These are phyloP conservation scores for Ficedula albicollis DNA, from an alignment of 2,797 vertebrate species.

Conservation along the genomic window DNA sequence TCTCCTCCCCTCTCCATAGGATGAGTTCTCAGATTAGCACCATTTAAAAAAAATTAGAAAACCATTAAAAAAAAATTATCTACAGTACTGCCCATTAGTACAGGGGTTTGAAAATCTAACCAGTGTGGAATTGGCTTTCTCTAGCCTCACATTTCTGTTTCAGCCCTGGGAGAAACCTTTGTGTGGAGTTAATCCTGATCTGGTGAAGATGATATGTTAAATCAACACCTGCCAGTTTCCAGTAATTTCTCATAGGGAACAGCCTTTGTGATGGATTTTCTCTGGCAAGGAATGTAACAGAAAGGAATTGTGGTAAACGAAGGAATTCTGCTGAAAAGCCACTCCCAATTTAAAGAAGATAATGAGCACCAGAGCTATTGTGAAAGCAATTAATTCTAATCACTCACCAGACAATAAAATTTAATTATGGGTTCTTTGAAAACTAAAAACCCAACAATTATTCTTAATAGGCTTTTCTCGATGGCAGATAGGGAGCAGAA, in stretches of 20 bases:
- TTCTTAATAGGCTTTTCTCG: slow-evolving; percentile 70
- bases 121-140: background rate
- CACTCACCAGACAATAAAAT: slow-evolving; percentile 77
- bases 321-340: slow-evolving; percentile 62
- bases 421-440: slow-evolving; percentile 75
- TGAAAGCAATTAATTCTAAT: slow-evolving; percentile 77
- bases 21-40: background rate
- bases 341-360: slow-evolving; percentile 64
- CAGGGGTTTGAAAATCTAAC: background rate
- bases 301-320: slow-evolving; percentile 60
- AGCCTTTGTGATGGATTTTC: slow-evolving; percentile 51
- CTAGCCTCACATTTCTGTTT: slow-evolving; percentile 34
- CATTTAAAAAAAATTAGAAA: background rate
- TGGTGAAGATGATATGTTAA: slow-evolving; percentile 55
- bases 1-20: background rate
- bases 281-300: slow-evolving; percentile 43
- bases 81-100: background rate
- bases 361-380: slow-evolving; percentile 60
- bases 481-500: slow-evolving; percentile 50
- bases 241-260: slow-evolving; percentile 45
- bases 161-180: slow-evolving; percentile 49
- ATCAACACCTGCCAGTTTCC: slow-evolving; percentile 63
- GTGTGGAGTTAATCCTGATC: slow-evolving; percentile 47
- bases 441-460: slow-evolving; percentile 72
- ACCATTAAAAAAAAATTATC: background rate